Base-by-base conservation (phyloP, 92 coral and sea anemone genomes). In the Siderastrea siderea region DNA sequence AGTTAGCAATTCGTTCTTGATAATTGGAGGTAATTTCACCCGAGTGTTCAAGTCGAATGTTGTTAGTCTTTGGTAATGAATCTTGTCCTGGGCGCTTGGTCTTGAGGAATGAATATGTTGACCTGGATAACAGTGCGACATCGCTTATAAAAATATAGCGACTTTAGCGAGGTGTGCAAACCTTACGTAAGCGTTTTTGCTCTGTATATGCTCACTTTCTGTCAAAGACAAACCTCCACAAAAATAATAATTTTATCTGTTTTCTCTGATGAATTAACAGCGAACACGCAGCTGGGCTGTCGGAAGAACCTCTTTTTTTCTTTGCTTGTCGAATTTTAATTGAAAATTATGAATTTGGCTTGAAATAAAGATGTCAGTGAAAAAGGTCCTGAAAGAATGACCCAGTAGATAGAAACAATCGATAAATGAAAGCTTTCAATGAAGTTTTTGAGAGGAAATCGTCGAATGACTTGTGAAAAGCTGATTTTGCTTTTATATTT, bases 11-110 rank as follows among this genome's bases (percentile, higher is more conserved):
- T 84, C 87, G 51, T 73, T 73, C 48, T 74, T 84, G 49, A 84
- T 84, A 76, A 91, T 91, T 48, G 94, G 94, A 15, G 94, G 94
- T 15, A 91, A 89, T 69, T 83, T 91, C 45, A 91, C 88, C 16
- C 88, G 79, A 63, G 76, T 69, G 79, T 69, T 91, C 50, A 91
- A 68, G 50, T 71, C 85, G 63, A 91, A 82, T 47, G 78, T 81
- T 8, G 89, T 86, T 1, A 71, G 53, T 66, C 76, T 86, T 13
- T 69, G 84, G 71, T 86, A 75, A 79, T 62, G 66, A 43, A 75
- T 57, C 11, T 79, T 69, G 2, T 19, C 60, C 45, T 48, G 59
- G 3, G 10, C 2, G 76, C 44, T 47, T 16, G 86, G 26, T 3
- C 86, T 45, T 69, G 86, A 47, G 26, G 78, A 17, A 71, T 49